These are phyloP conservation scores for Anabas testudineus DNA, from an alignment of 2,797 vertebrate genomes.

Conservation along the genomic window DNA sequence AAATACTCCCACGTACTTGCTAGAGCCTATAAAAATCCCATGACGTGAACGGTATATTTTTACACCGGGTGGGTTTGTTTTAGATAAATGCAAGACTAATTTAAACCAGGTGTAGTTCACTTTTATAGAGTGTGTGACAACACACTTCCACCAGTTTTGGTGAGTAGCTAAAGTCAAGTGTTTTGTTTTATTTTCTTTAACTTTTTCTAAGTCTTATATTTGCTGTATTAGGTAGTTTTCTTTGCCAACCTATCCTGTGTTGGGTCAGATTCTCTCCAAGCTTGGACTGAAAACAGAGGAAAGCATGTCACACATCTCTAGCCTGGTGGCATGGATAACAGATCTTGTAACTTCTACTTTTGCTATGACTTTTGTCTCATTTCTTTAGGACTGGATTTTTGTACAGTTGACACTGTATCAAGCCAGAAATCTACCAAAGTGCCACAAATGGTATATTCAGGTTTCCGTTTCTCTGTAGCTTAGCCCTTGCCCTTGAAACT, in stretches of 20 bases:
- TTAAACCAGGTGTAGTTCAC: not conserved
- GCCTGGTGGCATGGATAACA: too few species aligned
- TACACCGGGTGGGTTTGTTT: constrained; percentile 5
- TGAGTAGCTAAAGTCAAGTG: too few species aligned
- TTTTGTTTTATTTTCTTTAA: not conserved
- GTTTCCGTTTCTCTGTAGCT: not conserved
- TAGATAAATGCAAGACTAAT: constrained; percentile 10
- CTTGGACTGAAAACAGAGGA: not conserved
- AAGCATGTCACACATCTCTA: not conserved
- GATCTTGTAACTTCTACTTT: too few species aligned
- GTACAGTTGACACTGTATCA: too few species aligned
- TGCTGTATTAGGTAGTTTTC: not conserved
- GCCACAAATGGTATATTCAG: too few species aligned
- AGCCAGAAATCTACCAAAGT: too few species aligned
- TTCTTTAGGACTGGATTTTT: too few species aligned
- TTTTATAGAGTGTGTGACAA: not conserved
- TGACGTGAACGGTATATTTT: constrained; percentile 56
- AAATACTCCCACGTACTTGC: constrained; percentile 30
- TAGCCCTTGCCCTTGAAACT: constrained; percentile 26
- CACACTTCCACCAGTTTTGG: constrained; percentile 1
- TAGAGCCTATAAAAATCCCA: constrained; percentile 29
- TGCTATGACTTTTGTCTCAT: too few species aligned
- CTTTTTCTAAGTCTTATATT: not conserved
- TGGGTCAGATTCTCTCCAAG: not conserved
- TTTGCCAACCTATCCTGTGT: not conserved